A percentile compares a stretch with the other conserved stretches of the same genome.
phyloP scores from a whole-genome alignment of 1,140 invertebrate species.

The Drosophila ficusphila region DNA sequence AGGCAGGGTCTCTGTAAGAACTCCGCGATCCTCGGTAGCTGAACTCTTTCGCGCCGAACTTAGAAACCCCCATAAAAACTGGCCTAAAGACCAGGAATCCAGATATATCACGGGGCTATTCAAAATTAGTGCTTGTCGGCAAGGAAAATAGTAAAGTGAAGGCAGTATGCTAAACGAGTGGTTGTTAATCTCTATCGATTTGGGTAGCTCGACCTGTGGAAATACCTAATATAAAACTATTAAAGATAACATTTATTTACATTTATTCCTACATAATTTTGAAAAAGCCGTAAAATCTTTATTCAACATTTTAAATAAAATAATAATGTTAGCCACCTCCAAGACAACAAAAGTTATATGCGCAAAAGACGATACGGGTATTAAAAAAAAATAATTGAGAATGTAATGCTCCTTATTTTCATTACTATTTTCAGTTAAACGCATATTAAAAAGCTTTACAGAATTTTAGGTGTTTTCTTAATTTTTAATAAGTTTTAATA shows the following conservation, averaged over 20 bases:
- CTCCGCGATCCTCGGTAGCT: neutral
- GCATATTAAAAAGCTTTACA: neutral
- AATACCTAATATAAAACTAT: no score
- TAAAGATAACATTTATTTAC: no score
- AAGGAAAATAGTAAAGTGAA: neutral
- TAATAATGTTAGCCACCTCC: no score
- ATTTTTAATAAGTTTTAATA: no score
- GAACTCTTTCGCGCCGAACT: neutral
- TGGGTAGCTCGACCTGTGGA: no score
- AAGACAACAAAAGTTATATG: no score
- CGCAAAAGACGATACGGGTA: no score
- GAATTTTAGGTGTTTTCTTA: neutral
- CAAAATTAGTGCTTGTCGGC: neutral
- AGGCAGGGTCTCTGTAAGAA: conserved; percentile 17
- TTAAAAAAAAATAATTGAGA: no score
- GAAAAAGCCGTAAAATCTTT: no score
- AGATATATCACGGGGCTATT: neutral
- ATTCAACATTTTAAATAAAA: no score
- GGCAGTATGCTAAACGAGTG: neutral
- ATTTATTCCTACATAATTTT: no score
- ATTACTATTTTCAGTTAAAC: neutral
- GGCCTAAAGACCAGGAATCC: neutral
- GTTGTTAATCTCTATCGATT: neutral
- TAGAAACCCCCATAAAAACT: conserved; percentile 1
- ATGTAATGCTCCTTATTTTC: no score